phyloP scores from a whole-genome alignment of 1,140 invertebrate genomes.

The Pachypeltis micranthus region DNA sequence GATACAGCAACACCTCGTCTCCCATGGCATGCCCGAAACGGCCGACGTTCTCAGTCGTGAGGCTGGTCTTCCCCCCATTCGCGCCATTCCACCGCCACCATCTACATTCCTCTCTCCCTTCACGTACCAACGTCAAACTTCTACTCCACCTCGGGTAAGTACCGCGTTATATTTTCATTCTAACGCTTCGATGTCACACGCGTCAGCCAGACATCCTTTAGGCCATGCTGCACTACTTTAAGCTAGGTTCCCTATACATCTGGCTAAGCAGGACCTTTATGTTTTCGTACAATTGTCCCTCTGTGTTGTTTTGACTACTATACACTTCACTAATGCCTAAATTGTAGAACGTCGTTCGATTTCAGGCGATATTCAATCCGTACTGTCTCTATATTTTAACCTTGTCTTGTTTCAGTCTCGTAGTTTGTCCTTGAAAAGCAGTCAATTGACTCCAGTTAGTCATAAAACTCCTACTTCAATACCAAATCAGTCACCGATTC shows the following conservation, averaged over 20 bases:
- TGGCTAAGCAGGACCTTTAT: too few species aligned
- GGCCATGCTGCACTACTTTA: too few species aligned
- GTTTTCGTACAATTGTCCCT: too few species aligned
- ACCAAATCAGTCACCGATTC: not conserved
- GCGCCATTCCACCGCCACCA: constrained; percentile 37
- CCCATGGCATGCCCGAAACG: constrained; percentile 59
- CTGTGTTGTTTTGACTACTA: too few species aligned
- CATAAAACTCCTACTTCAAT: not conserved
- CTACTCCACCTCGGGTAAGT: constrained; percentile 24
- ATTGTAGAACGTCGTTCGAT: too few species aligned
- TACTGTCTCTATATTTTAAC: too few species aligned
- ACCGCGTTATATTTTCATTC: not conserved
- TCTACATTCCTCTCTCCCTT: constrained; percentile 40
- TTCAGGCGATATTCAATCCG: too few species aligned
- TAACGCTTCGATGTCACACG: not conserved
- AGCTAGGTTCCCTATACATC: too few species aligned
- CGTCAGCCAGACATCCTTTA: not conserved
- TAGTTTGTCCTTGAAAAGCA: not conserved
- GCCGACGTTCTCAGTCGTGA: constrained; percentile 64
- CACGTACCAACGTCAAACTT: constrained; percentile 37
- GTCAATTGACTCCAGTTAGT: constrained; percentile 1
- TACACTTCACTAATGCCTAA: too few species aligned
- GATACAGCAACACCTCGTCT: constrained; percentile 75
- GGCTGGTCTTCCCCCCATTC: constrained; percentile 46
- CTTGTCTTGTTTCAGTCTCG: too few species aligned